These are phyloP conservation scores for Drosophila asahinai DNA, from an alignment of 1,140 invertebrate species.

Conservation along the genomic window DNA sequence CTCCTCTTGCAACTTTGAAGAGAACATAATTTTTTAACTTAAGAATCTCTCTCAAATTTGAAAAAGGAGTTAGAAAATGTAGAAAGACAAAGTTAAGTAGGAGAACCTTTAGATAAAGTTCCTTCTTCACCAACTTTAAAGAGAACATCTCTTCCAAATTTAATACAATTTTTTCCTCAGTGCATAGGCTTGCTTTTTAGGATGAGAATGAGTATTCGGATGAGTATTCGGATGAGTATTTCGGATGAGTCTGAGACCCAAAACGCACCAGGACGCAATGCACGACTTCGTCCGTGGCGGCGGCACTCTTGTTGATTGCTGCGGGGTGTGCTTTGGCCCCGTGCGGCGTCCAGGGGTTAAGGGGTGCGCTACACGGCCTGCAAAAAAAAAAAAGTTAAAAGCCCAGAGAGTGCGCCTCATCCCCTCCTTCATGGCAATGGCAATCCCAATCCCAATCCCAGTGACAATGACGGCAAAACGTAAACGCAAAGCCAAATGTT, in stretches of 20 bases:
- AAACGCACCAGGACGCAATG: constrained; percentile 68
- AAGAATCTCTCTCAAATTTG: no score
- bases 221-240: constrained; percentile 8
- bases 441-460: constrained; percentile 30
- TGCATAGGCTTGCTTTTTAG: constrained; percentile 7
- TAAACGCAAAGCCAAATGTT: constrained; percentile 83
- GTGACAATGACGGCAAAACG: constrained; percentile 79
- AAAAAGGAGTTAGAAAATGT: neutral
- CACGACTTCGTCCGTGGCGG: constrained; percentile 32
- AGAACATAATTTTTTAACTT: neutral
- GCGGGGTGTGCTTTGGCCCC: constrained; percentile 40
- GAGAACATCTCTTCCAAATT: neutral
- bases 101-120: no score
- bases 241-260: constrained; percentile 31
- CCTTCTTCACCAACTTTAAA: neutral
- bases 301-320: constrained; percentile 80
- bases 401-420: constrained; percentile 51
- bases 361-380: constrained; percentile 31
- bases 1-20: no score
- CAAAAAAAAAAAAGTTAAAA: constrained; percentile 72
- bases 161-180: neutral
- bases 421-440: no score
- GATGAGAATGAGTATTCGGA: constrained; percentile 2
- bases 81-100: neutral
- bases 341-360: constrained; percentile 22